Percentiles rank a stretch among this genome's conserved stretches.
Conservation (phyloP, 2,113 vertebrate species). For the Mellivora capensis region DNA sequence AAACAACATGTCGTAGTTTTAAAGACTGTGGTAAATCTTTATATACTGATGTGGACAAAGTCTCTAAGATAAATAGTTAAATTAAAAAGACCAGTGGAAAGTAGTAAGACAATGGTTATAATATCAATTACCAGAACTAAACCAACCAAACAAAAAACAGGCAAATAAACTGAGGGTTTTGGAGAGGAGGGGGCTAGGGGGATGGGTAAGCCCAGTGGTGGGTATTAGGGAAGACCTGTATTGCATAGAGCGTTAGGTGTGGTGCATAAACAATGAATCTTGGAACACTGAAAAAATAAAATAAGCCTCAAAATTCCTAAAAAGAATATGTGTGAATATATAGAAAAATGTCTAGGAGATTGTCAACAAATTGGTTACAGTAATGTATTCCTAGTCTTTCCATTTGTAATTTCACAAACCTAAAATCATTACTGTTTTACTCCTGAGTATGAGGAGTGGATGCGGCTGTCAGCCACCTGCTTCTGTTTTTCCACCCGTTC, state of each 20-base stretch:
- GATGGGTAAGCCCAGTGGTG: too few relatives aligned
- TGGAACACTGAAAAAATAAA: too few relatives aligned
- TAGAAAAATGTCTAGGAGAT: not conserved
- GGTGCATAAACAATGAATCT: too few relatives aligned
- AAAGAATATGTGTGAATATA: not conserved
- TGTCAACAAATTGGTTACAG: not conserved
- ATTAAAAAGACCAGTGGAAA: not conserved
- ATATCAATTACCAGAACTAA: not conserved
- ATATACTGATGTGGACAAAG: not conserved
- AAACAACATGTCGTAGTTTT: not conserved
- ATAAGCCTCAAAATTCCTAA: not conserved
- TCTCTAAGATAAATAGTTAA: not conserved
- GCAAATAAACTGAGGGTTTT: too few relatives aligned
- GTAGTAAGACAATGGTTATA: not conserved
- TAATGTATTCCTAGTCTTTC: not conserved
- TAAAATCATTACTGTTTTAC: not conserved
- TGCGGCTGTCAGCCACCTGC: not conserved
- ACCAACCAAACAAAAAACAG: not conserved
- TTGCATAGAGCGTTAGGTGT: too few relatives aligned
- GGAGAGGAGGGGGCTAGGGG: too few relatives aligned
- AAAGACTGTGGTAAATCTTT: not conserved
- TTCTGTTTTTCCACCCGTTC: not conserved
- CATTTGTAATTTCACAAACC: not conserved
- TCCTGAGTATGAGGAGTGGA: not conserved
- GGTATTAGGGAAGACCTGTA: too few relatives aligned